A percentile compares a stretch with the other conserved stretches of the same genome.
Conservation (phyloP, 1,140 invertebrate genomes). For the Ceratina japonica region DNA sequence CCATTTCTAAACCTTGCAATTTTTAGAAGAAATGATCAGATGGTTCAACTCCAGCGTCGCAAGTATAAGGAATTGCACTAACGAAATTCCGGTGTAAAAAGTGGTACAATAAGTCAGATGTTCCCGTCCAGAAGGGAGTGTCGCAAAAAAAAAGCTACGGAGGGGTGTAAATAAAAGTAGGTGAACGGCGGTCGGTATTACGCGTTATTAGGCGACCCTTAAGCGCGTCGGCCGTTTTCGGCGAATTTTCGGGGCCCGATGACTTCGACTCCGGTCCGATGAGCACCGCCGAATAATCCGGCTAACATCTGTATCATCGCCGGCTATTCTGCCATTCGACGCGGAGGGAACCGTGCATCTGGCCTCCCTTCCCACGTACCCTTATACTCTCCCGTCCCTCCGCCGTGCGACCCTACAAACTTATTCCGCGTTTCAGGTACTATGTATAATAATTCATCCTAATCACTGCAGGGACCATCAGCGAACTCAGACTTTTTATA, state of each 20-base stretch:
- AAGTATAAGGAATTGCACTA: too few relatives aligned
- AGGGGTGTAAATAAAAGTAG: constrained; percentile 41
- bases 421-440: too few relatives aligned
- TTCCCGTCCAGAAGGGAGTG: neutral
- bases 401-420: too few relatives aligned
- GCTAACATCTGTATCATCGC: constrained; percentile 77
- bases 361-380: constrained; percentile 50
- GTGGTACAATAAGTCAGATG: neutral
- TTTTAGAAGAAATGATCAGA: too few relatives aligned
- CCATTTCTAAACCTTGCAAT: too few relatives aligned
- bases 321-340: constrained; percentile 65
- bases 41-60: too few relatives aligned
- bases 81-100: too few relatives aligned
- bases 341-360: constrained; percentile 65
- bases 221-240: constrained; percentile 67
- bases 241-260: constrained; percentile 41
- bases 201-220: constrained; percentile 75
- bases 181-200: constrained; percentile 66
- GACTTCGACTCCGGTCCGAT: constrained; percentile 54
- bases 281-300: constrained; percentile 46
- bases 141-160: neutral
- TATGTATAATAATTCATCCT: too few relatives aligned
- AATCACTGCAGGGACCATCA: too few relatives aligned
- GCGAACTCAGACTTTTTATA: too few relatives aligned
- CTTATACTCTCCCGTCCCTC: too few relatives aligned